Percentiles rank a stretch among this genome's conserved stretches.
These are phyloP conservation scores for Erythrocercus mccallii DNA, from an alignment of 2,113 vertebrate genomes.

Conservation along the genomic window DNA sequence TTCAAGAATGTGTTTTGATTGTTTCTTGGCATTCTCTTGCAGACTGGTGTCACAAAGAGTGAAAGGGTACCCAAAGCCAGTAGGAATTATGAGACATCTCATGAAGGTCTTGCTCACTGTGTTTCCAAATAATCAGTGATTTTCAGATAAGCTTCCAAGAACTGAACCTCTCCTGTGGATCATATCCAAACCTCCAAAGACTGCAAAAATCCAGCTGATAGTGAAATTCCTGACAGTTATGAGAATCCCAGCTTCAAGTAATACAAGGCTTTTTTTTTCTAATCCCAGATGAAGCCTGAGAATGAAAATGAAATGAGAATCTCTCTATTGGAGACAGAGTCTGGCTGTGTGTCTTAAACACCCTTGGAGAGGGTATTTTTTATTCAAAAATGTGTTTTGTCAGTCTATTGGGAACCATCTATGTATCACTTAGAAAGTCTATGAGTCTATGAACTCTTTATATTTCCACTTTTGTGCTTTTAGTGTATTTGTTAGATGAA, in stretches of 20 bases:
- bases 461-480: background rate
- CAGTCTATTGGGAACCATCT: background rate
- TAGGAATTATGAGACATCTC: background rate
- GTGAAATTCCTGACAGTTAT: background rate
- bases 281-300: background rate
- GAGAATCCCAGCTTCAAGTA: background rate
- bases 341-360: background rate
- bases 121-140: background rate
- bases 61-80: background rate
- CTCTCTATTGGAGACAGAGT: background rate
- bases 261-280: background rate
- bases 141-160: constrained; percentile 1
- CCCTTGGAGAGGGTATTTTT: background rate
- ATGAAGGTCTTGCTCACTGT: background rate
- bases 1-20: background rate
- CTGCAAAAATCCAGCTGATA: background rate
- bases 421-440: background rate
- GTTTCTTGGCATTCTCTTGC: background rate
- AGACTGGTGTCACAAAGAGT: background rate
- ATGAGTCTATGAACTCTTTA: background rate
- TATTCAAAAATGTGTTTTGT: background rate
- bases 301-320: background rate
- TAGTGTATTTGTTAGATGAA: background rate
- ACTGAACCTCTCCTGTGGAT: background rate
- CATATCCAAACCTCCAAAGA: background rate